Conservation (phyloP, 2,888 invertebrate genomes). For the Agrotis puta region DNA sequence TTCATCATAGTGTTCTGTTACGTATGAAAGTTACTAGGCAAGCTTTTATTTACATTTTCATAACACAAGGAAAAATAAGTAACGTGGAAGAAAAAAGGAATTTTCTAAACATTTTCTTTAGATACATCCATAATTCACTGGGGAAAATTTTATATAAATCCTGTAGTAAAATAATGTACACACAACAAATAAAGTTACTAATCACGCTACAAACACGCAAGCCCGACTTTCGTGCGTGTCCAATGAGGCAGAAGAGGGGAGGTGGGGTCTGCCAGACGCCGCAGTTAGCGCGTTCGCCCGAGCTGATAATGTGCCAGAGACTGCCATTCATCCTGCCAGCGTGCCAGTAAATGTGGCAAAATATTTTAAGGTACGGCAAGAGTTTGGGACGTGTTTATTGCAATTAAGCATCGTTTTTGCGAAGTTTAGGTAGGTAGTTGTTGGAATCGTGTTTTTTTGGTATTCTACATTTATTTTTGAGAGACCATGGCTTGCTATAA, state of each 20-base stretch:
- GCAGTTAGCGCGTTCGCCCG: conserved; percentile 46
- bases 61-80: no score
- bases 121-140: no score
- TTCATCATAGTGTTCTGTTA: no score
- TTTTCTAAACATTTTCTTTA: no score
- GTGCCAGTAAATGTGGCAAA: conserved; percentile 37
- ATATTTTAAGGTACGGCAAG: conserved; percentile 24
- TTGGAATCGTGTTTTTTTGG: background rate
- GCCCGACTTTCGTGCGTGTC: conserved; percentile 41
- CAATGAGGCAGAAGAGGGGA: conserved; percentile 33
- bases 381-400: conserved; percentile 21
- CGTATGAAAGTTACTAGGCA: no score
- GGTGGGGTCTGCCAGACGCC: conserved; percentile 42
- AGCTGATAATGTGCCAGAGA: conserved; percentile 49
- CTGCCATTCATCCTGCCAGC: conserved; percentile 41
- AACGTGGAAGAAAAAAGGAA: no score
- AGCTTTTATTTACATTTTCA: no score
- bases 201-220: conserved; percentile 47
- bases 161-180: background rate
- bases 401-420: background rate
- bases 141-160: background rate
- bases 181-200: conserved; percentile 36
- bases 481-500: background rate
- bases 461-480: background rate
- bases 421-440: background rate